These are phyloP conservation scores for Penaeus monodon DNA, from an alignment of 2,888 invertebrate species.

Conservation along the genomic window DNA sequence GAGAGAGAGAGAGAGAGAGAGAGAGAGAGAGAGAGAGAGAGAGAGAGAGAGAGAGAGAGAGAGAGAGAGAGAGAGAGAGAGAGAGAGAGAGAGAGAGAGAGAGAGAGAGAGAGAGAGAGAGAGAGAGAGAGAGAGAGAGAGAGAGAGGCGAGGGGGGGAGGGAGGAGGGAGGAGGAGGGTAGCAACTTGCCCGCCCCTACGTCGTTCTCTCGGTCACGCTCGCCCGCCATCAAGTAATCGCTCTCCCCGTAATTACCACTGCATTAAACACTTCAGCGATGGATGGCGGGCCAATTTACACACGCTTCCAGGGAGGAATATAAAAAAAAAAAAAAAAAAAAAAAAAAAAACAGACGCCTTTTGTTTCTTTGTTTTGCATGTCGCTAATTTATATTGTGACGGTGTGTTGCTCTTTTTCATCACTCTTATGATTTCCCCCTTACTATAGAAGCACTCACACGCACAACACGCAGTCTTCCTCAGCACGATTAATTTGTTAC, in stretches of 20 bases:
- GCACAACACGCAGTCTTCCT: background rate
- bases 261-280: too few relatives aligned
- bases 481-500: background rate
- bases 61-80: slow-evolving; percentile 12
- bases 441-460: background rate
- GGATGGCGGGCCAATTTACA: too few relatives aligned
- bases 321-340: too few relatives aligned
- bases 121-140: background rate
- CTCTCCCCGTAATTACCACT: too few relatives aligned
- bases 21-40: slow-evolving; percentile 3
- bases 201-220: background rate
- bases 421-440: too few relatives aligned
- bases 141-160: too few relatives aligned
- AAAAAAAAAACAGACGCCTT: too few relatives aligned
- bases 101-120: background rate
- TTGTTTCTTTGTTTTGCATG: too few relatives aligned
- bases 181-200: background rate
- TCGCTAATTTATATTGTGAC: too few relatives aligned
- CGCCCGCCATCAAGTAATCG: background rate
- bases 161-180: background rate
- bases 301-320: too few relatives aligned
- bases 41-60: slow-evolving; percentile 2
- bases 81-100: slow-evolving; percentile 21
- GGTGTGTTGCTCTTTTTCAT: too few relatives aligned
- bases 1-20: slow-evolving; percentile 20